Conservation (phyloP, 1,140 invertebrate species). For the Leptinotarsa undecemlineata region DNA sequence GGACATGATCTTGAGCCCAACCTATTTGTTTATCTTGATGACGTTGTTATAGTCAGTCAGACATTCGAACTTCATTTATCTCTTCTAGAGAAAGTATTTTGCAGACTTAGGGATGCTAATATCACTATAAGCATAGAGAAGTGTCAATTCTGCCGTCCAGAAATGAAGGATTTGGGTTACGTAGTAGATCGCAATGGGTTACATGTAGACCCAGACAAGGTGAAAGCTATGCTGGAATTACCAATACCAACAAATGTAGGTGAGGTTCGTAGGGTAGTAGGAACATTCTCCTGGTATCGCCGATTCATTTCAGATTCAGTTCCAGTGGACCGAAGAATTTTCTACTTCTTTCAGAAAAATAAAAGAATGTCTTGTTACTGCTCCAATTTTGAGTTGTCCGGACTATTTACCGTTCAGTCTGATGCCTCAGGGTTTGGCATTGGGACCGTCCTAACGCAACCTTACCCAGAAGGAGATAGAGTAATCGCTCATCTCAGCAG, state of each 20-base stretch:
- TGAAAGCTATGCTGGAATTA: constrained; percentile 39
- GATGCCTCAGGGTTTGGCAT: constrained; percentile 38
- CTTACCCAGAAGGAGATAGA: constrained; percentile 48
- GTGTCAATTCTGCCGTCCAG: constrained; percentile 22
- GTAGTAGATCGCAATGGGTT: constrained; percentile 14
- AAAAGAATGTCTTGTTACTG: constrained; percentile 16
- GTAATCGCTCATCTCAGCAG: constrained; percentile 57
- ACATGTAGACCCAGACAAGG: constrained; percentile 25
- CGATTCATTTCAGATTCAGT: constrained; percentile 11
- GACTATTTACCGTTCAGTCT: constrained; percentile 39
- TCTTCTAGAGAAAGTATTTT: constrained; percentile 6
- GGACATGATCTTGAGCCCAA: constrained; percentile 34
- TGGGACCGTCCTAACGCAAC: constrained; percentile 45
- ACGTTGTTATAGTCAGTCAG: constrained; percentile 38
- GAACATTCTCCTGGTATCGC: constrained; percentile 8
- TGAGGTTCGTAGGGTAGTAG: constrained; percentile 8
- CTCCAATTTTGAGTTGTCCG: constrained; percentile 33
- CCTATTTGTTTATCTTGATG: constrained; percentile 49
- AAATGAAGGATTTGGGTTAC: background rate
- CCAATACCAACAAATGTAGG: background rate
- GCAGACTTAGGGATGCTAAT: constrained; percentile 1
- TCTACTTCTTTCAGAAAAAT: constrained; percentile 21
- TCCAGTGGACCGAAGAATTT: constrained; percentile 13
- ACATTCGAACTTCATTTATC: constrained; percentile 32
- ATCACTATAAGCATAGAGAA: constrained; percentile 15